These are phyloP conservation scores for Siderastrea radians DNA, from an alignment of 92 coral and sea anemone genomes.

Conservation along the genomic window DNA sequence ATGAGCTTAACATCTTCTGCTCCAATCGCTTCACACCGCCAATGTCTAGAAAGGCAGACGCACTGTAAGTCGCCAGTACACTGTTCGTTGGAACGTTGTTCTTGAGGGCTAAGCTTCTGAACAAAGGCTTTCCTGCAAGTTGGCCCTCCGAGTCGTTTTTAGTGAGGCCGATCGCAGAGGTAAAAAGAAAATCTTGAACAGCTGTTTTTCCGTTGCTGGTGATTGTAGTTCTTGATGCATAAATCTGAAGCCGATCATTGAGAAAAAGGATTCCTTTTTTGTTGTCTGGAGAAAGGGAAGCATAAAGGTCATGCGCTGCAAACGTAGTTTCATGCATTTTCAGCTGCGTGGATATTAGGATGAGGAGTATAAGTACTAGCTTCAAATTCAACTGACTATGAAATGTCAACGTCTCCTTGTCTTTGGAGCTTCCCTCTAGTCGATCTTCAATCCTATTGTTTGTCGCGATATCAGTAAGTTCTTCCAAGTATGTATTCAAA, in stretches of 20 bases:
- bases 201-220: constrained; percentile 34
- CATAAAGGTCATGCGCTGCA: constrained; percentile 14
- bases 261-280: background rate
- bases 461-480: background rate
- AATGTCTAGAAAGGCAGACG: background rate
- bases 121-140: background rate
- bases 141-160: background rate
- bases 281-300: background rate
- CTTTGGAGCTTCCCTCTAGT: background rate
- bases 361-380: background rate
- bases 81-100: background rate
- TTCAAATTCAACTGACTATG: background rate
- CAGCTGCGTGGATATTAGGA: background rate
- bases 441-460: no score
- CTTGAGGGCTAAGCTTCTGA: constrained; percentile 2
- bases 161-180: background rate
- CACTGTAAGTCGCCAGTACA: background rate
- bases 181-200: constrained; percentile 13
- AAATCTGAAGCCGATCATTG: constrained; percentile 1
- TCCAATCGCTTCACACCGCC: constrained; percentile 3
- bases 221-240: constrained; percentile 4
- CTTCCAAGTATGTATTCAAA: background rate
- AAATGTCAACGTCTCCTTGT: no score
- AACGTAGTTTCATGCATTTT: constrained; percentile 10
- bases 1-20: background rate